A percentile compares a stretch with the other conserved stretches of the same genome.
Evolutionary conservation across 2,888 invertebrate genomes (phyloP).

Genomic region (Drosophila vallismaia): DNA sequence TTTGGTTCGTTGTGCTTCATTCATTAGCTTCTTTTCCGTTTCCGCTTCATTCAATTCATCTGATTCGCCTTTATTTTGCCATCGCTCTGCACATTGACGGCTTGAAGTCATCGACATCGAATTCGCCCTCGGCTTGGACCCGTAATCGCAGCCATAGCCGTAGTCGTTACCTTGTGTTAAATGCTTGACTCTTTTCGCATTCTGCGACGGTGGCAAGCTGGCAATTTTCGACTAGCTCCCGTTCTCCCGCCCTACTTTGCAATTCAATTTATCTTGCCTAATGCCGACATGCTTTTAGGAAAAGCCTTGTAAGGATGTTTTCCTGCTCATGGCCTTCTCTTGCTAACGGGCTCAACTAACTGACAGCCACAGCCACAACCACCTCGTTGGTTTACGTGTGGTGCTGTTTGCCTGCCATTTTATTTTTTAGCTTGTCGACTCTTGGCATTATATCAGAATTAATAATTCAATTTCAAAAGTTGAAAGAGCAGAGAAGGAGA

Average conservation of each 20-base stretch:
- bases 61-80: conserved; percentile 40
- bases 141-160: conserved; percentile 33
- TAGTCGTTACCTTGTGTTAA: conserved; percentile 49
- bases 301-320: conserved; percentile 34
- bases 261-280: conserved; percentile 80
- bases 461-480: conserved; percentile 54
- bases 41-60: conserved; percentile 75
- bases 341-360: conserved; percentile 56
- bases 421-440: conserved; percentile 53
- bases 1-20: conserved; percentile 73
- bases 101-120: conserved; percentile 19
- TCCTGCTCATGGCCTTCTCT: conserved; percentile 27
- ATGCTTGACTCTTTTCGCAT: conserved; percentile 42
- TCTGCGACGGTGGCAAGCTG: conserved; percentile 37
- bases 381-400: conserved; percentile 9
- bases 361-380: conserved; percentile 28
- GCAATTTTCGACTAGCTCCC: conserved; percentile 44
- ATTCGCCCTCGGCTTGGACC: conserved; percentile 6
- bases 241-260: conserved; percentile 47
- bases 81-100: conserved; percentile 20
- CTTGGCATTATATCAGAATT: conserved; percentile 49
- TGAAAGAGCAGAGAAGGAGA: conserved; percentile 29
- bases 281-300: conserved; percentile 76
- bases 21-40: conserved; percentile 77
- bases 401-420: conserved; percentile 34